These are phyloP conservation scores for Clarias fuscus DNA, from an alignment of 2,797 vertebrate species.

Conservation along the genomic window DNA sequence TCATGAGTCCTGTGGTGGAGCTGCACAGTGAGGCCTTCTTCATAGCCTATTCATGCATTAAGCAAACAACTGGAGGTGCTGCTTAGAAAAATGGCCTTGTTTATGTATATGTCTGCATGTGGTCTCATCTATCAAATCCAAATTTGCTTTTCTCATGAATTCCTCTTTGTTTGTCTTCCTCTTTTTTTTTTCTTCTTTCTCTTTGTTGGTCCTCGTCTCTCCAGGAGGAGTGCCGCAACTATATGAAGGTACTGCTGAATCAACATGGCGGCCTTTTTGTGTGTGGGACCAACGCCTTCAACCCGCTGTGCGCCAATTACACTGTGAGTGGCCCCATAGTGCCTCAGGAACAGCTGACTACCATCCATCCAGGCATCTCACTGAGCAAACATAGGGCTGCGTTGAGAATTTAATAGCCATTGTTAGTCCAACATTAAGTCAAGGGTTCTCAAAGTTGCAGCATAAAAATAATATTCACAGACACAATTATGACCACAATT, in stretches of 20 bases:
- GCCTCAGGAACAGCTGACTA: conserved; percentile 16
- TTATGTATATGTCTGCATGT: conserved; percentile 9
- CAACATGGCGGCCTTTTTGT: conserved; percentile 87
- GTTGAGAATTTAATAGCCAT: background rate
- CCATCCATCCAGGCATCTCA: conserved; percentile 2
- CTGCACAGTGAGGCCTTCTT: conserved; percentile 30
- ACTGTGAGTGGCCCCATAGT: conserved; percentile 79
- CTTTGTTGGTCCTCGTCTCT: conserved; percentile 24
- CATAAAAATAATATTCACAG: background rate
- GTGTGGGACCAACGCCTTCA: conserved; percentile 96
- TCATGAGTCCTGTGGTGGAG: conserved; percentile 32
- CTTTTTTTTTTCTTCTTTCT: background rate
- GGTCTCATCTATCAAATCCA: conserved; percentile 14
- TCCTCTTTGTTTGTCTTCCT: background rate
- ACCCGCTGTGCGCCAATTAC: conserved; percentile 94
- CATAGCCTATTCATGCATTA: conserved; percentile 5
- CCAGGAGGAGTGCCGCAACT: conserved; percentile 95
- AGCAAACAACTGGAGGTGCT: conserved; percentile 25
- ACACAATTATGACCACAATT: background rate
- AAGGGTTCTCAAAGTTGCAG: background rate
- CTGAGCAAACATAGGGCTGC: conserved; percentile 19
- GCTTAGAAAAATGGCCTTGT: background rate
- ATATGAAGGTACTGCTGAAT: conserved; percentile 91
- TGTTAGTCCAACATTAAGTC: conserved; percentile 1
- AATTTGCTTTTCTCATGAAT: conserved; percentile 10